Evolutionary conservation across 2,888 invertebrate species (phyloP), one percentile per base, ranked within the genome.

Genomic region (Sthenelais limicola): DNA sequence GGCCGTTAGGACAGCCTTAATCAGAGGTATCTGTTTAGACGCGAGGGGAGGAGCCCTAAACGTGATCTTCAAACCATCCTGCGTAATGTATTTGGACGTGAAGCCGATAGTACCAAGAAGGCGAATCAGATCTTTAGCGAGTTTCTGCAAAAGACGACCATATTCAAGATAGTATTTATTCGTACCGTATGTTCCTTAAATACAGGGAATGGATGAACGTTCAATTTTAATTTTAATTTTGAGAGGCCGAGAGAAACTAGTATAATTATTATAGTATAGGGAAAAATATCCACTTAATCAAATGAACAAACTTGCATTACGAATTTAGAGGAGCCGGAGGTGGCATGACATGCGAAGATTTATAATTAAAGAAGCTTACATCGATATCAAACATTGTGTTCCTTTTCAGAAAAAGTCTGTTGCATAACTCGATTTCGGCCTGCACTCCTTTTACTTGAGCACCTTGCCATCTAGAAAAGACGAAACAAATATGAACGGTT

Each of bases 361-460:
- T n/a, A n/a, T n/a, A n/a, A n/a, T 43, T 43, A 15, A 15, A 43
- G 43, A 43, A 3, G 67, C 49, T 68, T 58, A 85, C 86, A 79
- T 85, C 83, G 74, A 86, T 85, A 68, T 86, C 86, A 21, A 84
- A 67, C 5, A 86, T 77, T 18, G 82, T 82, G 56, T 82, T 83
- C 38, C 82, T 78, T 73, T 83, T 85, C 51, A 86, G 74, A 67
- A 82, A 86, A 66, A 82, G 77, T 71, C 82, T 82, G 71, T 81
- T 77, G 73, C 85, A 84, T 71, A 79, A 84, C 1, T 80, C 67
- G 47, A 76, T 76, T 69, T 85, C 85, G 35, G 83, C 78, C 35
- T 76, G 74, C 33, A 76, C 75, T 0, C 84, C 83, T 28, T 80
- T 75, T 30, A 73, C 74, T 48, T 79, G 76, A 2, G 84, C 80